A percentile compares a stretch with the other conserved stretches of the same genome.
These are phyloP conservation scores for Amphiprion ocellaris DNA, from an alignment of 2,113 vertebrate species.

Conservation along the genomic window DNA sequence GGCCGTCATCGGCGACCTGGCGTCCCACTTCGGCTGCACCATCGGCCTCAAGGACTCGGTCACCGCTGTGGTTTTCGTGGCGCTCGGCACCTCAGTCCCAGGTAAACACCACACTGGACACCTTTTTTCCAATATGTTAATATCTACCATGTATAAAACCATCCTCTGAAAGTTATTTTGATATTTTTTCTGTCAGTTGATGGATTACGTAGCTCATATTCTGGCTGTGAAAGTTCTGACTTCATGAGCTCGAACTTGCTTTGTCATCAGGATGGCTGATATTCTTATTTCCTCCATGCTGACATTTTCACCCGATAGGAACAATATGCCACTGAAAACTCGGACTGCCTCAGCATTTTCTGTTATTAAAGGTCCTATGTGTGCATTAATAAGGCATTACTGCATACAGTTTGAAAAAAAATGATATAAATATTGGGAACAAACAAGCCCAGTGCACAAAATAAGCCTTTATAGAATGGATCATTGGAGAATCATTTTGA, in stretches of 20 bases:
- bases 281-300: slow-evolving; percentile 44
- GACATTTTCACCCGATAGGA: slow-evolving; percentile 48
- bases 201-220: slow-evolving; percentile 11
- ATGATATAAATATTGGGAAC: slow-evolving; percentile 18
- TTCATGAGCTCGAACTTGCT: slow-evolving; percentile 23
- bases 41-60: slow-evolving; percentile 99
- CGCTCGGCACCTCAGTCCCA: slow-evolving; percentile 96
- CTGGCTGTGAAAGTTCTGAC: slow-evolving; percentile 5
- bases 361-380: slow-evolving; percentile 52
- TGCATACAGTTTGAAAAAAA: not conserved
- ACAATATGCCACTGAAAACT: slow-evolving; percentile 30
- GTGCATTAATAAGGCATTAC: slow-evolving; percentile 52
- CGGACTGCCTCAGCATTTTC: slow-evolving; percentile 48
- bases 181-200: slow-evolving; percentile 9
- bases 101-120: slow-evolving; percentile 76
- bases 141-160: not conserved
- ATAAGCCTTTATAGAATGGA: not conserved
- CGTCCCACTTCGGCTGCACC: slow-evolving; percentile 98
- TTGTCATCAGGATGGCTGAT: slow-evolving; percentile 47
- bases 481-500: too few species aligned
- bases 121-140: not conserved
- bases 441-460: slow-evolving; percentile 13
- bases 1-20: slow-evolving; percentile 94
- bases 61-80: slow-evolving; percentile 96
- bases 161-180: not conserved